Conservation (phyloP, 2,888 invertebrate species). For the Pasiphila rectangulata region DNA sequence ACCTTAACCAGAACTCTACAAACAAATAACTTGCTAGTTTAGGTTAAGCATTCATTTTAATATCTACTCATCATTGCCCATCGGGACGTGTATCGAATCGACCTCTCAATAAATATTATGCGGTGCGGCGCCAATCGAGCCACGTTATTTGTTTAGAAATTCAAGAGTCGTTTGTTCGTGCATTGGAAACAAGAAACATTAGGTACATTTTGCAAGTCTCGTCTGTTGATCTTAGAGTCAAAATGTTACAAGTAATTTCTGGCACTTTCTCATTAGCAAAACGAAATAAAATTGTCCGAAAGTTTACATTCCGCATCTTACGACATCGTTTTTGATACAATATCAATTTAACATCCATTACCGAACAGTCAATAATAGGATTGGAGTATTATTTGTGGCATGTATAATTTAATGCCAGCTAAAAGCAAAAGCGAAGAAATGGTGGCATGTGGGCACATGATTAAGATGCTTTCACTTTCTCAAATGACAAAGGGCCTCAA, state of each 20-base stretch:
- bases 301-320: conserved; percentile 25
- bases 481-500: conserved; percentile 63
- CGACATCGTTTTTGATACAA: conserved; percentile 27
- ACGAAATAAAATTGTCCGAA: conserved; percentile 31
- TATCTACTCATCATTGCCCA: neutral
- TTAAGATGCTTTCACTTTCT: conserved; percentile 67
- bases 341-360: conserved; percentile 47
- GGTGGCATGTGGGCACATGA: conserved; percentile 34
- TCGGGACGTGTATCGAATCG: conserved; percentile 11
- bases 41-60: no score
- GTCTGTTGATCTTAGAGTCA: conserved; percentile 37
- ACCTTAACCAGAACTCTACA: no score
- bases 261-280: conserved; percentile 43
- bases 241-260: conserved; percentile 43
- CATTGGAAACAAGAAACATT: conserved; percentile 37
- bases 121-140: conserved; percentile 27
- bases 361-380: conserved; percentile 42
- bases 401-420: conserved; percentile 42
- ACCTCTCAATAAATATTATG: conserved; percentile 23
- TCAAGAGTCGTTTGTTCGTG: conserved; percentile 36
- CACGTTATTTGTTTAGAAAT: conserved; percentile 44
- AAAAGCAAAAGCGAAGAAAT: conserved; percentile 49
- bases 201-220: conserved; percentile 37
- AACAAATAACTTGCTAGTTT: no score
- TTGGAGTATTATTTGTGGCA: conserved; percentile 32